These are phyloP conservation scores for Mya arenaria DNA, from an alignment of 1,140 invertebrate genomes.

Conservation along the genomic window DNA sequence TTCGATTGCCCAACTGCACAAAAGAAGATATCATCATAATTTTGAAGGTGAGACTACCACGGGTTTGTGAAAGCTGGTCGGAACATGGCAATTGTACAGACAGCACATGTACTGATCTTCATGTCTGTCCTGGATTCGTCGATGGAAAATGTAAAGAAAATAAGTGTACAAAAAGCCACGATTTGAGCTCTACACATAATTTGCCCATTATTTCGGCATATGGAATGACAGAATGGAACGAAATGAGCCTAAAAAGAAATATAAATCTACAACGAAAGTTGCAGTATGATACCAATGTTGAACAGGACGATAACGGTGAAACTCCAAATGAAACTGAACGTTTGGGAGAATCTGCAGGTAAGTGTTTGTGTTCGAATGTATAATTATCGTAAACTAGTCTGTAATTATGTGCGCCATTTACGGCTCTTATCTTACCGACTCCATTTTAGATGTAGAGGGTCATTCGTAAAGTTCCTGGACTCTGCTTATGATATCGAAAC, in stretches of 20 bases:
- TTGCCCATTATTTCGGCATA: background rate
- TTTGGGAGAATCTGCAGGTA: background rate
- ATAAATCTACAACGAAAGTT: background rate
- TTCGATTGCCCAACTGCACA: background rate
- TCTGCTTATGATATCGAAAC: too few relatives aligned
- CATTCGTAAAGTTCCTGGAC: too few relatives aligned
- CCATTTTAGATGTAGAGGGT: background rate
- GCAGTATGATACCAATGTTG: too few relatives aligned
- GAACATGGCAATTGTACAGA: background rate
- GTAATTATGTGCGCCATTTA: too few relatives aligned
- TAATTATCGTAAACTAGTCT: too few relatives aligned
- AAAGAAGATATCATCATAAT: background rate
- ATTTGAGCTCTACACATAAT: background rate
- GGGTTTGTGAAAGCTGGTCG: background rate
- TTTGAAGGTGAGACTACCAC: background rate
- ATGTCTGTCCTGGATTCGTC: background rate
- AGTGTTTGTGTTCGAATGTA: background rate
- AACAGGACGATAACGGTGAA: background rate
- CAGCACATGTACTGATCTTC: background rate
- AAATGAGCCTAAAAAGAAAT: background rate
- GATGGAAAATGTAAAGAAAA: background rate
- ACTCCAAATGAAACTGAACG: background rate
- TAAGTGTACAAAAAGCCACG: background rate
- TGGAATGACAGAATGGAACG: background rate
- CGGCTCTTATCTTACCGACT: background rate